Evolutionary conservation across 2,113 vertebrate genomes (phyloP).

Genomic region (Ceyx margarethae): DNA sequence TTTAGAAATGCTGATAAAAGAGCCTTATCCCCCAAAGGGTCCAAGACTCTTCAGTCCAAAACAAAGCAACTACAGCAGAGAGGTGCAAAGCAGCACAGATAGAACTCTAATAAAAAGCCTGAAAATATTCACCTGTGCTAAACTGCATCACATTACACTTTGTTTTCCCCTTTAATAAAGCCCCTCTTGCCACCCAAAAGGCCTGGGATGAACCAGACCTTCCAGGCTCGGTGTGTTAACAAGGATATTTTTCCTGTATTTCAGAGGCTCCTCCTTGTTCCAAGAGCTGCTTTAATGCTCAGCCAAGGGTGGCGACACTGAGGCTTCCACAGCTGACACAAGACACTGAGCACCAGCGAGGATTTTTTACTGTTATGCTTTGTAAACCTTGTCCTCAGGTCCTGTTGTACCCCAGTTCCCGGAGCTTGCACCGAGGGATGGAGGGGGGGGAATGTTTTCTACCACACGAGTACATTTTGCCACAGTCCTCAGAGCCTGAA

Average conservation of each 20-base stretch:
- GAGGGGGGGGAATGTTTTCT: background rate
- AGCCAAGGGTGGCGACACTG: background rate
- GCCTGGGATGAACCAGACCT: background rate
- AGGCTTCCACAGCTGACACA: background rate
- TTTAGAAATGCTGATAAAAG: background rate
- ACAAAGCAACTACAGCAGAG: background rate
- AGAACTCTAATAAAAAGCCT: background rate
- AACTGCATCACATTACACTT: background rate
- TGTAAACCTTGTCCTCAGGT: background rate
- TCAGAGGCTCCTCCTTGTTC: background rate
- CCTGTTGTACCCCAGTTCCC: accelerated
- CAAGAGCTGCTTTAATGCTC: background rate
- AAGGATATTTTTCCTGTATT: background rate
- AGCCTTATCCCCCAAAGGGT: background rate
- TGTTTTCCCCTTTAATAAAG: background rate
- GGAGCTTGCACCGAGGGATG: background rate
- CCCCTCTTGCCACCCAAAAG: background rate
- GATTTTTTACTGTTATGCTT: background rate
- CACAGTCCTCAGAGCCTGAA: background rate
- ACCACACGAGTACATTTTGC: background rate
- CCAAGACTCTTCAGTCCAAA: background rate
- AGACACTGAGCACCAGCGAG: accelerated
- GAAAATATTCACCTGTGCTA: background rate
- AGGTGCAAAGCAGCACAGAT: background rate
- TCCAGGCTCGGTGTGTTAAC: background rate